A percentile compares a stretch with the other conserved stretches of the same genome.
These are phyloP conservation scores for Saxidomus purpurata DNA, from an alignment of 1,140 invertebrate species.

Conservation along the genomic window DNA sequence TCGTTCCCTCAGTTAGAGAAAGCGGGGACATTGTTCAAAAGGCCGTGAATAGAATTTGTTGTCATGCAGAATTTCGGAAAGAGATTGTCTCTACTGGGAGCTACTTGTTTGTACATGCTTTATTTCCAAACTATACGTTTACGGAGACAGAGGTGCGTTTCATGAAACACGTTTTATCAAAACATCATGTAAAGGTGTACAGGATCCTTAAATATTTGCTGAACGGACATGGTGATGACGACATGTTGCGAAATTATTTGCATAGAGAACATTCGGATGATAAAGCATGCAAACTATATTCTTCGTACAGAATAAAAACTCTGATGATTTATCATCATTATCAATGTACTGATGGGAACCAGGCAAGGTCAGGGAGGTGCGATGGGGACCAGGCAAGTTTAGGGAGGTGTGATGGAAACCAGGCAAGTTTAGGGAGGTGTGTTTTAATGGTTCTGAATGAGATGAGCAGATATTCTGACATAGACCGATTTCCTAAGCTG, in stretches of 20 bases:
- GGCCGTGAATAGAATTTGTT: background rate
- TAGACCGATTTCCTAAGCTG: background rate
- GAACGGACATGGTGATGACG: background rate
- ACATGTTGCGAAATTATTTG: background rate
- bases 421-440: background rate
- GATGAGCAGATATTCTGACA: background rate
- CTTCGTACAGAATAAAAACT: background rate
- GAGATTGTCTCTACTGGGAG: background rate
- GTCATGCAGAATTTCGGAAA: background rate
- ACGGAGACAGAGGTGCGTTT: constrained; percentile 6
- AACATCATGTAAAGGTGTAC: background rate
- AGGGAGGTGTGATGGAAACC: no score
- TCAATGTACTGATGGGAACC: background rate
- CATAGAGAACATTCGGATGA: background rate
- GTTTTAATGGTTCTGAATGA: background rate
- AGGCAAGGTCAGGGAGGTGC: no score
- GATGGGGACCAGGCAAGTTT: no score
- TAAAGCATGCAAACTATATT: no score
- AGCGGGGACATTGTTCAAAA: background rate
- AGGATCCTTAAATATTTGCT: background rate
- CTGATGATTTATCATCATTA: constrained; percentile 21
- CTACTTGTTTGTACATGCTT: background rate
- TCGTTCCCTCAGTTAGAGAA: background rate
- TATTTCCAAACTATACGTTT: background rate
- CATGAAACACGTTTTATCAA: background rate